Percentiles rank a stretch among this genome's conserved stretches.
Conservation (phyloP, 1,140 invertebrate species). For the Hermatobates lingyangjiaoensis region DNA sequence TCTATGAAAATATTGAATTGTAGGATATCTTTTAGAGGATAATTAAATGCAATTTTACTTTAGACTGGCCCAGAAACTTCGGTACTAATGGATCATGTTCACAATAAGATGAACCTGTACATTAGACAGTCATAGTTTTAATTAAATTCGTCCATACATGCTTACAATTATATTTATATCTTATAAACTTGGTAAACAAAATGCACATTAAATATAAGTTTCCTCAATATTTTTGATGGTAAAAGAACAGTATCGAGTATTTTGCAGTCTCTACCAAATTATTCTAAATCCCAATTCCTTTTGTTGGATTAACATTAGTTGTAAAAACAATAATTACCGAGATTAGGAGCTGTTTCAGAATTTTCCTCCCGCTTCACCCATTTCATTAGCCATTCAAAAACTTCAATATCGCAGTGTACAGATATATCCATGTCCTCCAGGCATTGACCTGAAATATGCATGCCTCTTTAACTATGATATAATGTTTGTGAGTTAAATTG, state of each 20-base stretch:
- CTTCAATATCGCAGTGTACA: slow-evolving; percentile 81
- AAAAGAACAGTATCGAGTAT: background rate
- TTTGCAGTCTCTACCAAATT: background rate
- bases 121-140: too few relatives aligned
- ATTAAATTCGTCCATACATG: too few relatives aligned
- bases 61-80: too few relatives aligned
- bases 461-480: too few relatives aligned
- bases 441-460: slow-evolving; percentile 44
- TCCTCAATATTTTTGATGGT: background rate
- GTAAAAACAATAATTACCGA: slow-evolving; percentile 5
- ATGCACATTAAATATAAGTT: background rate
- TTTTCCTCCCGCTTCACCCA: slow-evolving; percentile 47
- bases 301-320: background rate
- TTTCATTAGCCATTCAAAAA: slow-evolving; percentile 91
- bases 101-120: too few relatives aligned
- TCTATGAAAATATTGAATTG: too few relatives aligned
- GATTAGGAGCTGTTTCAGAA: background rate
- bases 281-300: background rate
- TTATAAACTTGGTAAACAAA: background rate
- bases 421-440: slow-evolving; percentile 92
- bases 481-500: too few relatives aligned
- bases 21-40: too few relatives aligned
- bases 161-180: too few relatives aligned
- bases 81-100: too few relatives aligned
- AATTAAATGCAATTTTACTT: too few relatives aligned